Evolutionary conservation across 2,113 vertebrate genomes (phyloP).

Genomic region (Upupa epops): DNA sequence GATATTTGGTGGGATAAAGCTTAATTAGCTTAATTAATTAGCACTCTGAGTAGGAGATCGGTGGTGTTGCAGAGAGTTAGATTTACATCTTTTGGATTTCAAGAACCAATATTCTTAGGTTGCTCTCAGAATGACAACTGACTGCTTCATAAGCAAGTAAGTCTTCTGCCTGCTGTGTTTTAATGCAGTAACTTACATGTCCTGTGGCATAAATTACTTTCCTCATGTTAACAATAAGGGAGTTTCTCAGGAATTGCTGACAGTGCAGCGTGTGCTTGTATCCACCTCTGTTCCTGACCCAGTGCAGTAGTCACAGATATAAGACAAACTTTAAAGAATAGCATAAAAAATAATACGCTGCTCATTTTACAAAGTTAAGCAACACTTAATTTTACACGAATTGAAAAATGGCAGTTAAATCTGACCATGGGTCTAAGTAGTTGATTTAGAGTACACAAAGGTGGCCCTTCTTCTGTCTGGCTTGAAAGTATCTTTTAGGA

Average conservation of each 20-base stretch:
- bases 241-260: not conserved
- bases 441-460: not conserved
- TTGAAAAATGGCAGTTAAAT: not conserved
- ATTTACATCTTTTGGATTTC: not conserved
- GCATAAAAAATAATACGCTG: not conserved
- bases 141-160: not conserved
- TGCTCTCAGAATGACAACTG: not conserved
- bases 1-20: not conserved
- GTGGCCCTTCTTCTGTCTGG: not conserved
- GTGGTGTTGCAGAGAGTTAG: not conserved
- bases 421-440: not conserved
- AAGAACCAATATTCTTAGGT: not conserved
- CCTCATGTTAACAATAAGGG: not conserved
- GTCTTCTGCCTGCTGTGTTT: not conserved
- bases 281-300: not conserved
- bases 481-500: not conserved
- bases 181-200: not conserved
- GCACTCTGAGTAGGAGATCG: not conserved
- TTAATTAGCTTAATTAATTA: not conserved
- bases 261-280: not conserved
- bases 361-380: not conserved
- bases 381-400: not conserved
- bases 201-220: not conserved
- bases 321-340: not conserved
- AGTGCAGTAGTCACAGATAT: not conserved